phyloP scores from a whole-genome alignment of 2,888 invertebrate genomes.

The Tillus elongatus region DNA sequence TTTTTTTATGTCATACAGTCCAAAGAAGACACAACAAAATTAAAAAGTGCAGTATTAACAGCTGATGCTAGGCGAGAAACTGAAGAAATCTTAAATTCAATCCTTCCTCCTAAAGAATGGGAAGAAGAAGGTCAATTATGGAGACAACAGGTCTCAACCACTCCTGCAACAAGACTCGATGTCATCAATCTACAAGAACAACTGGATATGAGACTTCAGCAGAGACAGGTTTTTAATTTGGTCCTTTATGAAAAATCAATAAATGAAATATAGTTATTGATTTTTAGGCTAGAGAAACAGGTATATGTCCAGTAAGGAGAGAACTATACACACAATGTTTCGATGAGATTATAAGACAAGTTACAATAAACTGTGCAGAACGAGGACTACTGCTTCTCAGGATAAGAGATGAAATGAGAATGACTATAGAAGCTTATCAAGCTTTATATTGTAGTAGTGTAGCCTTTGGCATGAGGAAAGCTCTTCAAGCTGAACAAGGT shows the following conservation, averaged over 20 bases:
- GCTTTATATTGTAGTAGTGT: constrained; percentile 95
- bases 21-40: constrained; percentile 9
- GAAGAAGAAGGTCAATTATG: constrained; percentile 87
- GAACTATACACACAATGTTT: constrained; percentile 95
- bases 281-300: constrained; percentile 82
- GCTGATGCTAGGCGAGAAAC: constrained; percentile 68
- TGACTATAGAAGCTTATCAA: constrained; percentile 95
- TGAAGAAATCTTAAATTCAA: constrained; percentile 86
- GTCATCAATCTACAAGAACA: constrained; percentile 95
- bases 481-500: constrained; percentile 87
- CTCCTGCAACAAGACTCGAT: constrained; percentile 91
- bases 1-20: constrained; percentile 5
- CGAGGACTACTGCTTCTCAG: constrained; percentile 85
- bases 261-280: background rate
- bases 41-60: constrained; percentile 44
- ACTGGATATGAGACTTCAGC: constrained; percentile 61
- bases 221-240: constrained; percentile 31
- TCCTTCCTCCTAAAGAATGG: constrained; percentile 92
- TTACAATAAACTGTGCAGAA: constrained; percentile 95
- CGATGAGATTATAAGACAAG: constrained; percentile 87
- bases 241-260: constrained; percentile 2
- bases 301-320: constrained; percentile 88
- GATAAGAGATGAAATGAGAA: constrained; percentile 89
- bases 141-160: constrained; percentile 89
- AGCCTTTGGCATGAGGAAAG: constrained; percentile 96